Evolutionary conservation across 2,113 vertebrate species (phyloP).

Genomic region (Calyptommatus sinebrachiatus): DNA sequence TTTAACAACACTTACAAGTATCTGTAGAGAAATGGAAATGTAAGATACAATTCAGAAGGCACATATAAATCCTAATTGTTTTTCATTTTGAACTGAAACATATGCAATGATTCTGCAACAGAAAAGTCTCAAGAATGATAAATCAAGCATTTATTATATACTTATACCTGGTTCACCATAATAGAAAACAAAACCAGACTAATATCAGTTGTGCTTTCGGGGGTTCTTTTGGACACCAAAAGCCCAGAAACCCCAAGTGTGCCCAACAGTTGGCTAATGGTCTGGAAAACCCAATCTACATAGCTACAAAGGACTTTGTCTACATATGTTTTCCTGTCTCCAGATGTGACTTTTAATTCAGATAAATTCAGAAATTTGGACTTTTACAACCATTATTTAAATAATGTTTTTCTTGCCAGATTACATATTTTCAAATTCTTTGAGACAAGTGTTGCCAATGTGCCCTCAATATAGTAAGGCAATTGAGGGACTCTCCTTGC

Average conservation of each 20-base stretch:
- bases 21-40: neutral
- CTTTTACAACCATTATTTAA: neutral
- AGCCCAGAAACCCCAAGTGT: too few relatives aligned
- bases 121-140: constrained; percentile 35
- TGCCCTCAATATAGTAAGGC: too few relatives aligned
- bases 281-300: neutral
- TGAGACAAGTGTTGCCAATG: too few relatives aligned
- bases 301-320: neutral
- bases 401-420: neutral
- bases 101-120: constrained; percentile 27
- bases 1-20: constrained; percentile 32
- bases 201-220: too few relatives aligned
- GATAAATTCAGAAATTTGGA: too few relatives aligned
- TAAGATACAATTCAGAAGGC: constrained; percentile 22
- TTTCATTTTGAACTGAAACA: constrained; percentile 43
- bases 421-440: neutral
- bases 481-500: too few relatives aligned
- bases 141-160: constrained; percentile 39
- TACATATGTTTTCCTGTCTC: neutral
- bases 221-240: too few relatives aligned
- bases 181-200: constrained; percentile 33
- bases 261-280: too few relatives aligned
- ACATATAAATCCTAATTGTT: neutral
- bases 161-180: constrained; percentile 36
- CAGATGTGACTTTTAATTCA: neutral